Conservation (phyloP, 2,888 invertebrate genomes). For the Sarcophaga subvicina region DNA sequence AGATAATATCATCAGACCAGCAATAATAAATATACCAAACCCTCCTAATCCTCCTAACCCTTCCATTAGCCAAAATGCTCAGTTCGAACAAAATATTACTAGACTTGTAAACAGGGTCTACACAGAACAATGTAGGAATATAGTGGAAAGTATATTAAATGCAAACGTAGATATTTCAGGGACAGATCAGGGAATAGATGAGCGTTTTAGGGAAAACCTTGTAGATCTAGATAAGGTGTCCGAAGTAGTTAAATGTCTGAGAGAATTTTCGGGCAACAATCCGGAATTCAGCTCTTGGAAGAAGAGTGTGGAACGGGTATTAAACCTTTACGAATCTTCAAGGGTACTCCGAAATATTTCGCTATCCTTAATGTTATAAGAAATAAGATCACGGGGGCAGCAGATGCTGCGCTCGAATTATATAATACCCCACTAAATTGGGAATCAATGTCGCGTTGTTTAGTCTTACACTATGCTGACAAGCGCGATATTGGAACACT, state of each 20-base stretch:
- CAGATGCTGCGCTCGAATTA: slow-evolving; percentile 9
- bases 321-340: slow-evolving; percentile 8
- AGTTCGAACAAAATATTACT: background rate
- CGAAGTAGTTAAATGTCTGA: background rate
- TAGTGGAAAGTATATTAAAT: slow-evolving; percentile 1
- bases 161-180: background rate
- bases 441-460: background rate
- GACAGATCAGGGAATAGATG: background rate
- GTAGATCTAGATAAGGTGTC: slow-evolving; percentile 2
- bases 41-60: too few species aligned
- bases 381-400: background rate
- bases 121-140: background rate
- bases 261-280: background rate
- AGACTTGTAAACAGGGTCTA: background rate
- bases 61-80: background rate
- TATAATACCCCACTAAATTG: slow-evolving; percentile 19
- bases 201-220: background rate
- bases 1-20: too few species aligned
- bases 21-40: too few species aligned
- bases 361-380: too few species aligned
- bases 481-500: too few species aligned
- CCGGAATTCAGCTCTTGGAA: slow-evolving; percentile 5
- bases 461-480: background rate
- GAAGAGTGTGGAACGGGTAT: slow-evolving; percentile 5
- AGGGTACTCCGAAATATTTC: too few species aligned